These are phyloP conservation scores for Carposina sasakii DNA, from an alignment of 1,140 invertebrate genomes.

Conservation along the genomic window DNA sequence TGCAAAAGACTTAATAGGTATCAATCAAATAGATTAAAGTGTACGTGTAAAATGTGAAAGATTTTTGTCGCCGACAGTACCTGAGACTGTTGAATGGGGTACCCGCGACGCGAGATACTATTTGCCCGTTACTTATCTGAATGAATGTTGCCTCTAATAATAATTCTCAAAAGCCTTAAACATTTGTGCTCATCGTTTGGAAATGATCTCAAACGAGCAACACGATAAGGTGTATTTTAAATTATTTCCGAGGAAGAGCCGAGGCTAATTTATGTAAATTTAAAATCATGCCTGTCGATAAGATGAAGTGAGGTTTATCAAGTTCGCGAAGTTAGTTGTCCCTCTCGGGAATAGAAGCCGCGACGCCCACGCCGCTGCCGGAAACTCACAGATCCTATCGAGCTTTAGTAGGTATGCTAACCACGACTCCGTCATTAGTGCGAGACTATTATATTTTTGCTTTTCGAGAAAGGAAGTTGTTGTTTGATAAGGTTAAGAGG, in stretches of 20 bases:
- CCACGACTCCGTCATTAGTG: conserved; percentile 66
- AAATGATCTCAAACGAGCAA: too few relatives aligned
- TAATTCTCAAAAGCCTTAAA: conserved; percentile 38
- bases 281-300: conserved; percentile 36
- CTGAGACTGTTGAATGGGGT: conserved; percentile 55
- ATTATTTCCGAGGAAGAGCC: too few relatives aligned
- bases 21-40: too few relatives aligned
- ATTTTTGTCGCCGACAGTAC: conserved; percentile 40
- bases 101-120: conserved; percentile 55
- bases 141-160: conserved; percentile 55
- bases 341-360: conserved; percentile 44
- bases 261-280: conserved; percentile 35
- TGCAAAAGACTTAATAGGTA: too few relatives aligned
- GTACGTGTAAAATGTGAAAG: too few relatives aligned
- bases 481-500: conserved; percentile 40
- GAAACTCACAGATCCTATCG: conserved; percentile 59
- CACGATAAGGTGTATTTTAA: too few relatives aligned
- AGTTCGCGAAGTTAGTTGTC: conserved; percentile 52
- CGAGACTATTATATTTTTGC: conserved; percentile 54
- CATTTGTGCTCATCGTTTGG: too few relatives aligned
- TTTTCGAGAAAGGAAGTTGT: conserved; percentile 48
- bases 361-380: conserved; percentile 54
- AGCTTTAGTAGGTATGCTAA: conserved; percentile 37
- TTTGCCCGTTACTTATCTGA: conserved; percentile 66
- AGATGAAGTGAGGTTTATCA: conserved; percentile 46